These are phyloP conservation scores for Lordiphosa clarofinis DNA, from an alignment of 1,140 invertebrate species.

Conservation along the genomic window DNA sequence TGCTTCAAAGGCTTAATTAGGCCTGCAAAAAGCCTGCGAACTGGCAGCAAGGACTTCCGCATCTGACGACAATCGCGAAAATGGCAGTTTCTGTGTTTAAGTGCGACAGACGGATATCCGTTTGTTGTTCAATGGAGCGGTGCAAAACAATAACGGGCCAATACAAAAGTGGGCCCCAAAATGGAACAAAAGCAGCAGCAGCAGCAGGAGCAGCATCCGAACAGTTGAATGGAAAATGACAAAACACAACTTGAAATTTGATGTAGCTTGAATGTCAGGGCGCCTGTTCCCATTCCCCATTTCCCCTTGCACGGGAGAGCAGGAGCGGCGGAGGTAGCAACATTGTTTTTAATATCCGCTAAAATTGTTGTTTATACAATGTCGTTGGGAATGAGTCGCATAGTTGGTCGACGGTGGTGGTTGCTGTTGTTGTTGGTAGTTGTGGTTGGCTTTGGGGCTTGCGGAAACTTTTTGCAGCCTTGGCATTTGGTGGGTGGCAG, in stretches of 20 bases:
- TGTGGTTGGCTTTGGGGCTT: conserved; percentile 50
- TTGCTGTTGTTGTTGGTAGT: conserved; percentile 17
- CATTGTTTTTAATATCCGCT: conserved; percentile 78
- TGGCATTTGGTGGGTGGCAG: conserved; percentile 19
- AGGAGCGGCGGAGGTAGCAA: conserved; percentile 50
- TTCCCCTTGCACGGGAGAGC: conserved; percentile 15
- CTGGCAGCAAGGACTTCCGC: conserved; percentile 30
- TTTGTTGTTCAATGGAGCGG: conserved; percentile 53
- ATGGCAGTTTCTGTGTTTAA: conserved; percentile 42
- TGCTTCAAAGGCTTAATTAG: conserved; percentile 50
- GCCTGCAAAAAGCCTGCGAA: conserved; percentile 26
- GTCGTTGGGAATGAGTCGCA: conserved; percentile 58
- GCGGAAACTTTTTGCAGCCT: conserved; percentile 31
- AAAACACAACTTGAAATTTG: conserved; percentile 71
- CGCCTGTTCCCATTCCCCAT: conserved; percentile 1
- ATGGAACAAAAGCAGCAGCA: conserved; percentile 7
- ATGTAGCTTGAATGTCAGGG: conserved; percentile 33
- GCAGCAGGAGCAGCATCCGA: conserved; percentile 23
- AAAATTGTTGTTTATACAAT: conserved; percentile 77
- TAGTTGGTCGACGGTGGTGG: conserved; percentile 30
- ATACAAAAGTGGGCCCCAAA: conserved; percentile 20
- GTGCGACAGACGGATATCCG: conserved; percentile 69
- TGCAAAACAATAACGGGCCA: conserved; percentile 43
- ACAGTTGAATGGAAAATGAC: conserved; percentile 64
- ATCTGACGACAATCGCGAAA: conserved; percentile 24